Evolutionary conservation across 2,113 vertebrate species (phyloP).

Genomic region (Meleagris gallopavo): DNA sequence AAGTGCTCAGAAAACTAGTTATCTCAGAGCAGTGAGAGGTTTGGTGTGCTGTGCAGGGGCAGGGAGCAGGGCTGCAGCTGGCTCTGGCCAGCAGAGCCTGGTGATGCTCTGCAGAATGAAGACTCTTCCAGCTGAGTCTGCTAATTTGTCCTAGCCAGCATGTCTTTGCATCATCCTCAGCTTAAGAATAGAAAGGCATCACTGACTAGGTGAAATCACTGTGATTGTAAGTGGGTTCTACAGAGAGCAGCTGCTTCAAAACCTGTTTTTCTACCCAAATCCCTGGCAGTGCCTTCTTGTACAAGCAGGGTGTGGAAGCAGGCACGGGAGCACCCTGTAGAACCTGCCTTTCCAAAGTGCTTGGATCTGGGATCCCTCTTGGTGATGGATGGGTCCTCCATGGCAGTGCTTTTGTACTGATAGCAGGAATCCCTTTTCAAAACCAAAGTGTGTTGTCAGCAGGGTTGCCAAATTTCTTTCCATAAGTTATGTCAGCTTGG

Average conservation of each 20-base stretch:
- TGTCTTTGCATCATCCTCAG: background rate
- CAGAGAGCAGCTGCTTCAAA: background rate
- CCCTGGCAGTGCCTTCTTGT: background rate
- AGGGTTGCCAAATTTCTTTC: background rate
- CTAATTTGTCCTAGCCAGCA: background rate
- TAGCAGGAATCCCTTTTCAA: background rate
- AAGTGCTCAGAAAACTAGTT: background rate
- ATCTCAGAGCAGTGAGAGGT: background rate
- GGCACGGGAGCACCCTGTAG: background rate
- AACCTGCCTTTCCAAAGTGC: background rate
- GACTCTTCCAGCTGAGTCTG: background rate
- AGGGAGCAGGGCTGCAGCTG: background rate
- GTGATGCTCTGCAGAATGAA: background rate
- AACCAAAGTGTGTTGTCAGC: background rate
- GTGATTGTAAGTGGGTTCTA: constrained; percentile 2
- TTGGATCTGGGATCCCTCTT: background rate
- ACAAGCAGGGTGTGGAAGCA: background rate
- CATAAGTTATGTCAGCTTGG: background rate
- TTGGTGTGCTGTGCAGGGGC: background rate
- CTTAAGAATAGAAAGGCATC: background rate
- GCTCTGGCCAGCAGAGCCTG: background rate
- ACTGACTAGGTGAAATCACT: background rate
- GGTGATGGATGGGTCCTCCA: background rate
- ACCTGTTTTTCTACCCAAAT: background rate
- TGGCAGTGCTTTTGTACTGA: background rate